Base-by-base conservation (phyloP, 2,888 invertebrate species). In the Exephanes ischioxanthus region DNA sequence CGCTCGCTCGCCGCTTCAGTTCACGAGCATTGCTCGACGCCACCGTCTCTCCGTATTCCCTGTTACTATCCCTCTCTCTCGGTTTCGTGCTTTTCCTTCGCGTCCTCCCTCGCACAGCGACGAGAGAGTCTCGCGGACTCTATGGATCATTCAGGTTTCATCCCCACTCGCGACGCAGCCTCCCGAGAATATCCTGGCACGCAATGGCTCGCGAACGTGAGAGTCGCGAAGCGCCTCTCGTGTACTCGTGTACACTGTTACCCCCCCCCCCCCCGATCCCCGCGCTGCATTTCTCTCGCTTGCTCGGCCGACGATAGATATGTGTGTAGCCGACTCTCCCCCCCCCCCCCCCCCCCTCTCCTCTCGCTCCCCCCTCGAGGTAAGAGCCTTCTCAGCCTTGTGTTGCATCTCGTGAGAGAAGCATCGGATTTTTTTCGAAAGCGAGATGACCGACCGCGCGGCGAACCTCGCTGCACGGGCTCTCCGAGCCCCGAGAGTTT, bases 111-210 rank as follows among this genome's bases (percentile, higher is more conserved):
- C 76, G 68, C 55, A 48, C 70, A 41, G 51, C 71, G n/a, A 55
- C 80, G 30, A 66, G 22, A 79, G 53, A 63, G 22, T 82, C 79
- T 73, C 83, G 71, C 66, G 80, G 68, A 55, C 73, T 87, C 86
- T 87, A 91, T 91, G 92, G 93, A 93, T 92, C 93, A 93, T 93
- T 93, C 93, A 93, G 90, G 90, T 91, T 93, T 93, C 86, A 90
- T 87, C 93, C 93, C 93, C 91, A 84, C 89, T 77, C 26, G 53
- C 61, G 58, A 55, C 41, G 41, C 66, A 55, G 48, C 33, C 26
- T 67, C 72, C 26, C 22, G 80, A 77, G 71, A 67, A 45, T 82
- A 70, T 58, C 71, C 53, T 19, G 30, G 70, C 61, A 68, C 41
- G 51, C 48, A 55, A 70, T n/a, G 30, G 66, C 55, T 80, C n/a